Evolutionary conservation across 2,888 invertebrate genomes (phyloP), one percentile per base, ranked within the genome.

Genomic region (Chalcosyrphus nemorum): DNA sequence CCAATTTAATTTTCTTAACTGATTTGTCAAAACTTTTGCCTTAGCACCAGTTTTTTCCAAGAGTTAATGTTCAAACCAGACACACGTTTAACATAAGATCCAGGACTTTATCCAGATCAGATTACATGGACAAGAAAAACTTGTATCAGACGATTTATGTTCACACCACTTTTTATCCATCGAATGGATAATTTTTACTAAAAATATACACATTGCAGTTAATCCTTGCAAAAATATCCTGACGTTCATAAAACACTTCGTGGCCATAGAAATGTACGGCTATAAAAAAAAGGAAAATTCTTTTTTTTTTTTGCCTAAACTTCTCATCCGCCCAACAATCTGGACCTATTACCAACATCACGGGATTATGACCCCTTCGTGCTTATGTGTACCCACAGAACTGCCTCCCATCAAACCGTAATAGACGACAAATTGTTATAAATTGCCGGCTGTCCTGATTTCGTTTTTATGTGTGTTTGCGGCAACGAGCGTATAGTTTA

Each of bases 351-450:
- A 65, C 68, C 68, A 65, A 65, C 70, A 52, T 54, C 63, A 68
- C 50, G 74, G 68, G 47, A 84, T 84, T 80, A 75, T 65, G 70
- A 84, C 80, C 84, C 66, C 65, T 45, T 59, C 32, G 38, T 59
- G 45, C 5, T n/a, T n/a, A 52, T 50, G 24, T 68, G 17, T 35
- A 13, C 80, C 80, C 43, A 57, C 63, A 65, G 32, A 43, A 65
- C 52, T 56, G 38, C 35, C 45, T 38, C 65, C 65, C 63, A 70
- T 78, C 74, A 78, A 63, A 63, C 80, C 68, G 57, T 84, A 84
- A 84, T 84, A 84, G 75, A 75, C 68, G 84, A 84, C 84, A 84
- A 84, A 84, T 84, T 84, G 84, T 84, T 84, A 84, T 84, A 84
- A 80, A 84, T 84, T 80, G 84, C 84, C 63, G 41, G 41, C 70